phyloP scores from a whole-genome alignment of 2,797 vertebrate species.

The Semotilus atromaculatus region DNA sequence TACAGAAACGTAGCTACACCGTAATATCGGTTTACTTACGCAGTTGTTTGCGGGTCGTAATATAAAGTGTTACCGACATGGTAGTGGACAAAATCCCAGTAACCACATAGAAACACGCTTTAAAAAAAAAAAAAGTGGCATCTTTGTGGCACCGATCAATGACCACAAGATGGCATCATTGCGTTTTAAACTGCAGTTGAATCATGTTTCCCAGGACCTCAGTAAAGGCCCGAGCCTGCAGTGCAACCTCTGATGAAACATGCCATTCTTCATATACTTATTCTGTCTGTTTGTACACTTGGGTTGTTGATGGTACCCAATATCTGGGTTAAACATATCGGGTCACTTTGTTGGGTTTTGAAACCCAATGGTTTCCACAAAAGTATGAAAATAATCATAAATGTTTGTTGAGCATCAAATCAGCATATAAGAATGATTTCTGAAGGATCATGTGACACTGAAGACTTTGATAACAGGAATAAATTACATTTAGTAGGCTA shows the following conservation, averaged over 20 bases:
- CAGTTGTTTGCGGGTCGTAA: too few species aligned
- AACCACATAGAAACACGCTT: not conserved
- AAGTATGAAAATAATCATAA: not conserved
- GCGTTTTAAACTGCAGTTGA: not conserved
- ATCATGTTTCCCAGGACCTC: not conserved
- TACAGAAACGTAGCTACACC: too few species aligned
- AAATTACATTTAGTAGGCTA: not conserved
- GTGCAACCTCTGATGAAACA: not conserved
- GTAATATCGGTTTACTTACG: too few species aligned
- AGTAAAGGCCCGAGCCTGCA: not conserved
- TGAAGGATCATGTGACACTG: not conserved
- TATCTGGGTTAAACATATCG: not conserved
- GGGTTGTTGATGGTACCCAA: not conserved
- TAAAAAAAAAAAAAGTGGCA: fast-evolving
- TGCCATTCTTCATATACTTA: not conserved
- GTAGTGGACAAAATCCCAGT: not conserved
- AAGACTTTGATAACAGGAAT: not conserved
- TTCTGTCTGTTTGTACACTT: not conserved
- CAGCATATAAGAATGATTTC: not conserved
- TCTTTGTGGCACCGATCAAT: not conserved
- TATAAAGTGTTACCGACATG: too few species aligned
- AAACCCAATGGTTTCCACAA: not conserved
- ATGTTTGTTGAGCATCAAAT: not conserved
- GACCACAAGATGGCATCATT: conserved; percentile 28
- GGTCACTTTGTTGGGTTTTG: too few species aligned